Percentiles rank a stretch among this genome's conserved stretches.
phyloP scores from a whole-genome alignment of 2,113 vertebrate species.

The Colinus virginianus region DNA sequence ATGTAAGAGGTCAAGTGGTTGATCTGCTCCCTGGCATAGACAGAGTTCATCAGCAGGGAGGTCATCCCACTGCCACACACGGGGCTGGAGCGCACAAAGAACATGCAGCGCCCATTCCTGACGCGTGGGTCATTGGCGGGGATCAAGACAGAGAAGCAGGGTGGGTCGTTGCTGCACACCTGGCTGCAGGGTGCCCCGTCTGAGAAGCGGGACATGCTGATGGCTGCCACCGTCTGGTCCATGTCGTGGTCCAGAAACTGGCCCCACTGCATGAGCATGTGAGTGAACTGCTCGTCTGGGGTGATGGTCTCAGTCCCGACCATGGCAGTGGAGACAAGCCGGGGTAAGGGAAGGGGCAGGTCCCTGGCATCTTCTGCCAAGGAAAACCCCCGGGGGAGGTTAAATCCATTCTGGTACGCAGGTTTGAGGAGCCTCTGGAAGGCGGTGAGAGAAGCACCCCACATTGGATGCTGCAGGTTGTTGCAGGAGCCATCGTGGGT shows the following conservation, averaged over 20 bases:
- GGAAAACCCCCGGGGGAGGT: conserved; percentile 73
- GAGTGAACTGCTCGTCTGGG: conserved; percentile 71
- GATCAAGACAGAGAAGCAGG: conserved; percentile 76
- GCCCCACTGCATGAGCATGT: conserved; percentile 82
- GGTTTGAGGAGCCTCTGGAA: conserved; percentile 80
- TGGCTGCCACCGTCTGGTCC: conserved; percentile 79
- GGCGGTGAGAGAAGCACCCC: conserved; percentile 78
- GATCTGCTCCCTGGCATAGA: conserved; percentile 79
- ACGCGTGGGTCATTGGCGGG: conserved; percentile 75
- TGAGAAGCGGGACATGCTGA: conserved; percentile 79
- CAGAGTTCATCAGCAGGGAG: conserved; percentile 78
- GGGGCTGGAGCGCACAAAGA: conserved; percentile 77
- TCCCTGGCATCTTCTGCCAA: conserved; percentile 53
- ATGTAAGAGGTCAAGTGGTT: conserved; percentile 80
- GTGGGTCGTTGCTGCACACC: conserved; percentile 75
- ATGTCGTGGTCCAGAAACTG: conserved; percentile 80
- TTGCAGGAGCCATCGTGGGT: conserved; percentile 78
- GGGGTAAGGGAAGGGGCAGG: conserved; percentile 76
- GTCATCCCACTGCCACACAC: conserved; percentile 80
- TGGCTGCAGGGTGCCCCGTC: conserved; percentile 72
- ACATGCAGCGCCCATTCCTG: conserved; percentile 76
- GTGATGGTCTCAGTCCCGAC: conserved; percentile 75
- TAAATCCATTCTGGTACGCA: conserved; percentile 78
- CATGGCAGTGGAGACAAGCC: conserved; percentile 75
- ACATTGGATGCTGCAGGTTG: conserved; percentile 79